These are phyloP conservation scores for Fregetta grallaria DNA, from an alignment of 2,113 vertebrate genomes.

Conservation along the genomic window DNA sequence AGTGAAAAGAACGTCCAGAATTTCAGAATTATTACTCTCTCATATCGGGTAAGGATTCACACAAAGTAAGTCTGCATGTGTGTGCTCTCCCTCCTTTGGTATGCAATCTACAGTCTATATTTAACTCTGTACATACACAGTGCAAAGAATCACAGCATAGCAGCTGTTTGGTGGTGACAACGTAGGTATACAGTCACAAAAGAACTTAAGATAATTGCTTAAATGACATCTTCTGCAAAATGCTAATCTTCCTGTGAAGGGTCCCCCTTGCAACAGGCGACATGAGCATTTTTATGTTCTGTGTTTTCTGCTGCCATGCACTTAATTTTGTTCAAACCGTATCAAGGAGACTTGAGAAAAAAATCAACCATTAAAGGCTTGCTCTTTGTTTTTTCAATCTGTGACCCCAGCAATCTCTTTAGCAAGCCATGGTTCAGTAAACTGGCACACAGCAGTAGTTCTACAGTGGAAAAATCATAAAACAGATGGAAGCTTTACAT, in stretches of 20 bases:
- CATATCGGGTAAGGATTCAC: not conserved
- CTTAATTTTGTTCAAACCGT: constrained; percentile 44
- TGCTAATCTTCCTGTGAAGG: not conserved
- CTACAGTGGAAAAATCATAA: constrained; percentile 84
- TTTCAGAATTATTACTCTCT: not conserved
- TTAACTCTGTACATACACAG: constrained; percentile 31
- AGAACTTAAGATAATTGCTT: constrained; percentile 21
- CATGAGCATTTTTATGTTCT: not conserved
- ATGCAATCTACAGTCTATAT: constrained; percentile 45
- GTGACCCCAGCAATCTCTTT: constrained; percentile 84
- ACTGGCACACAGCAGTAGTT: constrained; percentile 83
- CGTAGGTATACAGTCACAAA: not conserved
- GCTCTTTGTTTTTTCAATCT: constrained; percentile 77
- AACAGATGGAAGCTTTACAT: constrained; percentile 89
- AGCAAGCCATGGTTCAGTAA: constrained; percentile 84
- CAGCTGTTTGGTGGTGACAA: constrained; percentile 4
- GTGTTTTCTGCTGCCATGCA: not conserved
- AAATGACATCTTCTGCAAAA: constrained; percentile 35
- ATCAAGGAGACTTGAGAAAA: constrained; percentile 62
- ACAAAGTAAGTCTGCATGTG: not conserved
- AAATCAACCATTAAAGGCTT: constrained; percentile 72
- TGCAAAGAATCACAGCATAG: constrained; percentile 15
- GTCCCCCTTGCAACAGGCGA: constrained; percentile 34
- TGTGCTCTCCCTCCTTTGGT: not conserved
- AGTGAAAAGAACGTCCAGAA: not conserved